These are phyloP conservation scores for Corbicula japonica DNA, from an alignment of 2,888 invertebrate genomes.

Conservation along the genomic window DNA sequence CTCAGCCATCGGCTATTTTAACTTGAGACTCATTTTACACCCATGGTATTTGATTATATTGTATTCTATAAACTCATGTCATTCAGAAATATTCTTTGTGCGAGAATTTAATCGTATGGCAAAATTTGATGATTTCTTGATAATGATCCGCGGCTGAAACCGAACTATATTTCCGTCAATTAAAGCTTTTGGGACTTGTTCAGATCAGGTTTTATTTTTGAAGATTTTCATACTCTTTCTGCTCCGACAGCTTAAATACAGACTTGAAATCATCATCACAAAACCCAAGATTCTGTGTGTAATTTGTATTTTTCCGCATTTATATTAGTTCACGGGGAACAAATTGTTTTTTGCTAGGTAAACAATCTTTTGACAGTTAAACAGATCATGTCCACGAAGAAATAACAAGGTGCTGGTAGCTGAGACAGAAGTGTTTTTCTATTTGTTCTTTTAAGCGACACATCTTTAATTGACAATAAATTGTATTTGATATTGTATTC, in stretches of 20 bases:
- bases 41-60: constrained; percentile 50
- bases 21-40: constrained; percentile 50
- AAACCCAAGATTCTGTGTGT: constrained; percentile 28
- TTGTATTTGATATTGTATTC: constrained; percentile 25
- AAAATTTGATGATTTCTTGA: constrained; percentile 61
- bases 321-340: constrained; percentile 45
- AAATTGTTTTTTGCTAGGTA: constrained; percentile 50
- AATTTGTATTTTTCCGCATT: constrained; percentile 54
- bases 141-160: constrained; percentile 51
- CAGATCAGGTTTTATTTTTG: constrained; percentile 50
- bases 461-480: constrained; percentile 21
- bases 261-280: constrained; percentile 21
- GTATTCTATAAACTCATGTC: constrained; percentile 44
- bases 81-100: constrained; percentile 59
- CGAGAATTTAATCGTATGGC: constrained; percentile 57
- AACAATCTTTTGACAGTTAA: constrained; percentile 30
- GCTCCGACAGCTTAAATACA: constrained; percentile 50
- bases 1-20: constrained; percentile 39
- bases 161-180: constrained; percentile 57
- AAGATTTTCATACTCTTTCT: constrained; percentile 36
- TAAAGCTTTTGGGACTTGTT: constrained; percentile 44
- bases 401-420: constrained; percentile 41
- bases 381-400: constrained; percentile 31
- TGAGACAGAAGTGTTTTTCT: constrained; percentile 23
- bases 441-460: constrained; percentile 12